Conservation (phyloP, 2,888 invertebrate species). For the Cylindroiulus punctatus region DNA sequence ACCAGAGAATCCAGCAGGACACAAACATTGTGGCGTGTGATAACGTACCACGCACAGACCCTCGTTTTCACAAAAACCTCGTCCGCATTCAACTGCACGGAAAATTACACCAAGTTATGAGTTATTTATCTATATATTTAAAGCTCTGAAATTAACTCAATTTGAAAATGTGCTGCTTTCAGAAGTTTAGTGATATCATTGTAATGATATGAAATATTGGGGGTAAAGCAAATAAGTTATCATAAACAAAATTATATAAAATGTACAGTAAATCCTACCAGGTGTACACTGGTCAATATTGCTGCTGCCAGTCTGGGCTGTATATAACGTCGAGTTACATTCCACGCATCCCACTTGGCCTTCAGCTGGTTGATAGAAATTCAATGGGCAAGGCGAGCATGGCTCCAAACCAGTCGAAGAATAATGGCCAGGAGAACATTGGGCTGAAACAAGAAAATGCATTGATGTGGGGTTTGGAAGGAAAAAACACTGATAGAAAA, state of each 20-base stretch:
- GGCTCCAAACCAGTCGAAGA: conserved; percentile 93
- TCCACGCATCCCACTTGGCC: conserved; percentile 88
- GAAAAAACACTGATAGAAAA: background rate
- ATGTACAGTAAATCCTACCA: conserved; percentile 56
- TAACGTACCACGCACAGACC: conserved; percentile 90
- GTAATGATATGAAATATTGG: too few relatives aligned
- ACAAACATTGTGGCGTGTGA: conserved; percentile 89
- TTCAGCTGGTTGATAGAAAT: conserved; percentile 87
- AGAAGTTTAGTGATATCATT: too few relatives aligned
- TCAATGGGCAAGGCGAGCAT: conserved; percentile 89
- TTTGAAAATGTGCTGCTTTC: too few relatives aligned
- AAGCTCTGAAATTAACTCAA: background rate
- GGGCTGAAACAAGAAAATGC: conserved; percentile 68
- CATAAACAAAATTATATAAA: background rate
- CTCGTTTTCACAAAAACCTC: conserved; percentile 88
- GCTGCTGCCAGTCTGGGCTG: conserved; percentile 80
- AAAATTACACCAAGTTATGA: conserved; percentile 3
- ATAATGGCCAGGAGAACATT: conserved; percentile 89
- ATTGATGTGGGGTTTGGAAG: background rate
- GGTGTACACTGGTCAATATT: conserved; percentile 87
- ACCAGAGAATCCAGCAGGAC: conserved; percentile 94
- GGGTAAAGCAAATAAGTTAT: too few relatives aligned
- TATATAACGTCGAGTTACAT: conserved; percentile 91
- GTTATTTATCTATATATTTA: conserved; percentile 8
- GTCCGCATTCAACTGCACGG: conserved; percentile 79